A percentile compares a stretch with the other conserved stretches of the same genome.
These are phyloP conservation scores for Achlya flavicornis DNA, from an alignment of 2,888 invertebrate species.

Conservation along the genomic window DNA sequence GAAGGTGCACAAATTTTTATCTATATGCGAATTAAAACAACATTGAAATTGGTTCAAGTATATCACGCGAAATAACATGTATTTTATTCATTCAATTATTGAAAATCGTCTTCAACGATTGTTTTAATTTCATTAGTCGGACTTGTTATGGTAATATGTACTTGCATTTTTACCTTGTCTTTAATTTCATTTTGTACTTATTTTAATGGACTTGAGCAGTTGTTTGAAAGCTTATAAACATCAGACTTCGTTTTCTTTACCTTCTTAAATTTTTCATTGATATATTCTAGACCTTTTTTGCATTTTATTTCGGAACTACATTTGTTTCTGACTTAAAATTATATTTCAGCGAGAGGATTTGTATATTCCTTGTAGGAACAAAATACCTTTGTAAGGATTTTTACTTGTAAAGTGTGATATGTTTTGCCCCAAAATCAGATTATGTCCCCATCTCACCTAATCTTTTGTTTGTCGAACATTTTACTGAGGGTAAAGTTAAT, in stretches of 20 bases:
- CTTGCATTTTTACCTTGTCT: not conserved
- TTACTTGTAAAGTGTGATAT: not conserved
- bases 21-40: not conserved
- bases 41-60: constrained; percentile 3
- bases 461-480: not conserved
- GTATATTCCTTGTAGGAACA: not conserved
- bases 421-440: not conserved
- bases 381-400: not conserved
- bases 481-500: not conserved
- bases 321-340: no score
- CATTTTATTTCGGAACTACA: no score
- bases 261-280: no score
- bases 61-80: not conserved
- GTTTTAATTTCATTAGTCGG: not conserved
- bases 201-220: not conserved
- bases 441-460: not conserved
- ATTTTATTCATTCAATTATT: not conserved
- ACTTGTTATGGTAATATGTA: not conserved
- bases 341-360: no score
- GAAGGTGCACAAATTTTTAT: not conserved
- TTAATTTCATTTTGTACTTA: not conserved
- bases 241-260: not conserved
- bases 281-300: no score
- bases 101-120: no score
- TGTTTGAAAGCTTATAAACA: no score